A percentile compares a stretch with the other conserved stretches of the same genome.
These are phyloP conservation scores for Actenoides hombroni DNA, from an alignment of 2,113 vertebrate genomes.

Conservation along the genomic window DNA sequence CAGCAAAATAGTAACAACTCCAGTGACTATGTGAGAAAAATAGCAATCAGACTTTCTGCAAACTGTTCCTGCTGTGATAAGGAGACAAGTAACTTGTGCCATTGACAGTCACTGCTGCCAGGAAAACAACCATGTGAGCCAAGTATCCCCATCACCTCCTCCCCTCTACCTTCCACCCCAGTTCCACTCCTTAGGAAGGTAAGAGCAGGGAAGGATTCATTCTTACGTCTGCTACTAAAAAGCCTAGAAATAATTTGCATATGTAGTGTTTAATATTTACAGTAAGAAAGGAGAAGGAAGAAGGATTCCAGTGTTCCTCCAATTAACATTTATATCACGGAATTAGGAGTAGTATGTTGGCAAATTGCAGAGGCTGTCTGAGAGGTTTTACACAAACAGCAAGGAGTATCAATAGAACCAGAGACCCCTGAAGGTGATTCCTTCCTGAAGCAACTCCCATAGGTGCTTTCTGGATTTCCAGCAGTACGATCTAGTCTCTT, in stretches of 20 bases:
- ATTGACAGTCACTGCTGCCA: neutral
- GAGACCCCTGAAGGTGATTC: neutral
- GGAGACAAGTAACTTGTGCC: neutral
- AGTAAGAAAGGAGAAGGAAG: neutral
- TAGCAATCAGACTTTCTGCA: neutral
- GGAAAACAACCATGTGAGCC: neutral
- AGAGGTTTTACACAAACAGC: neutral
- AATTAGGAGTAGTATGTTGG: neutral
- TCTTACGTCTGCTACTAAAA: neutral
- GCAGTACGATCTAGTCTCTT: neutral
- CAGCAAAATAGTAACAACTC: neutral
- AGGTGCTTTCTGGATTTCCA: neutral
- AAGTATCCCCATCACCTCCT: neutral
- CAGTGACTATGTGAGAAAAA: neutral
- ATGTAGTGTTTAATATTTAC: neutral
- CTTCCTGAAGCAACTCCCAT: neutral
- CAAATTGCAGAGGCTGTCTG: accelerated
- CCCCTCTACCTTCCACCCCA: neutral
- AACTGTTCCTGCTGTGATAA: neutral
- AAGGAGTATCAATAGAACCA: neutral
- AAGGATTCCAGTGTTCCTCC: neutral
- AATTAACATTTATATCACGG: neutral
- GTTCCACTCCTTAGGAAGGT: neutral
- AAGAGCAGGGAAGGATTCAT: neutral
- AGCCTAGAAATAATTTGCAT: neutral